Percentiles rank a stretch among this genome's conserved stretches.
These are phyloP conservation scores for Trachops cirrhosus DNA, from an alignment of 2,797 vertebrate species.

Conservation along the genomic window DNA sequence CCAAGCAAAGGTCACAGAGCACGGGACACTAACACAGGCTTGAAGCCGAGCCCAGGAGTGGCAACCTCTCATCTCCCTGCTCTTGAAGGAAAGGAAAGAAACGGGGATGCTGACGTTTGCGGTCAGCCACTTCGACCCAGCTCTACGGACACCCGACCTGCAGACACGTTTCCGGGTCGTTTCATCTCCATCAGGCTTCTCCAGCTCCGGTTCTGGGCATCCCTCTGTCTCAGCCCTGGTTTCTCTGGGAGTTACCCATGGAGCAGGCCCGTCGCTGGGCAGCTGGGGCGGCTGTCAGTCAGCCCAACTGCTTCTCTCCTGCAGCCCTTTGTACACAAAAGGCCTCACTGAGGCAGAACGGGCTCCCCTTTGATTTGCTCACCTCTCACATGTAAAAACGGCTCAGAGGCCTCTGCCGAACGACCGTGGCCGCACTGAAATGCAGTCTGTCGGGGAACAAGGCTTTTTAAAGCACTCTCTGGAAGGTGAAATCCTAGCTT, in stretches of 20 bases:
- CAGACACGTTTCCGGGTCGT: not conserved
- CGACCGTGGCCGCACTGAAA: not conserved
- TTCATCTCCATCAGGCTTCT: not conserved
- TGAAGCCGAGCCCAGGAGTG: not conserved
- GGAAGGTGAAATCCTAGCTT: not conserved
- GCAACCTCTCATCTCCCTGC: not conserved
- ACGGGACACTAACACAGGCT: no score
- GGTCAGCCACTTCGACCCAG: not conserved
- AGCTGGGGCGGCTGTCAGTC: not conserved
- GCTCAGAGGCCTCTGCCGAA: not conserved
- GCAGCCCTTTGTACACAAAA: not conserved
- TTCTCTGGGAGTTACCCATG: not conserved
- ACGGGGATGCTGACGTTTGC: rapidly evolving
- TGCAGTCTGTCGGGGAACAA: not conserved
- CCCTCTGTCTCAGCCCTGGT: not conserved
- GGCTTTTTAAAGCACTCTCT: not conserved
- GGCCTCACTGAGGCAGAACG: not conserved
- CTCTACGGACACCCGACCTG: not conserved
- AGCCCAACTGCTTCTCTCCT: not conserved
- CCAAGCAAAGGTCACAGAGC: not conserved
- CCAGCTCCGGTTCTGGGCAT: not conserved
- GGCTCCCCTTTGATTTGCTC: slow-evolving; percentile 38
- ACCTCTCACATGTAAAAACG: not conserved
- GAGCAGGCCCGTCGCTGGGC: not conserved
- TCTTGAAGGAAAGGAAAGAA: not conserved